Conservation (phyloP, 2,888 invertebrate species). For the Tipula helvola region DNA sequence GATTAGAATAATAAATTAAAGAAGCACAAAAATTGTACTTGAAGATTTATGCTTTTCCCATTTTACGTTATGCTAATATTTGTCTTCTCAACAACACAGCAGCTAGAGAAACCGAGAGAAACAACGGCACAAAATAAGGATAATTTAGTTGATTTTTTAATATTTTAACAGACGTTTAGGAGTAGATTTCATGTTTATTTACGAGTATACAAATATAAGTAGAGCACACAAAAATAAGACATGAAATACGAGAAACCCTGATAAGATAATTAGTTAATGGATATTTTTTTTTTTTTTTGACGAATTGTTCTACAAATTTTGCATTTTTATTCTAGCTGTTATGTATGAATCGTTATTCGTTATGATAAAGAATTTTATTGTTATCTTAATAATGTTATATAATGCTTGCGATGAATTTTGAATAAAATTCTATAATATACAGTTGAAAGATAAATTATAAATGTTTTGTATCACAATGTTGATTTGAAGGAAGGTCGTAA, state of each 20-base stretch:
- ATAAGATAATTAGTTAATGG: not conserved
- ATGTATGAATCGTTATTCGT: not conserved
- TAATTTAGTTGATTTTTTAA: not conserved
- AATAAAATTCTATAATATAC: not conserved
- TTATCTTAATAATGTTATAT: not conserved
- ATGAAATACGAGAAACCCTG: not conserved
- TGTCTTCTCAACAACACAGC: not conserved
- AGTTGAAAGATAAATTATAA: not conserved
- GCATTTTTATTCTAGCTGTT: not conserved
- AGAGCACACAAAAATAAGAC: not conserved
- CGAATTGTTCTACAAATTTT: not conserved
- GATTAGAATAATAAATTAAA: not conserved
- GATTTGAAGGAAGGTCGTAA: not conserved
- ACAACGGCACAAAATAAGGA: not conserved
- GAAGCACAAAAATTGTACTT: not conserved
- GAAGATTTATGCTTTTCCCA: not conserved
- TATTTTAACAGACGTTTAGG: not conserved
- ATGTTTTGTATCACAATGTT: not conserved
- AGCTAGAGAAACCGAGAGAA: not conserved
- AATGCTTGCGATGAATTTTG: not conserved
- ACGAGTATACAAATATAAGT: not conserved
- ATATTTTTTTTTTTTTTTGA: not conserved
- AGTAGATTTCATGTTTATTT: not conserved
- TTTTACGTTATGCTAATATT: not conserved
- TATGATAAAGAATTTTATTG: not conserved